Conservation (phyloP, 1,140 invertebrate genomes). For the Drosophila watanabei region DNA sequence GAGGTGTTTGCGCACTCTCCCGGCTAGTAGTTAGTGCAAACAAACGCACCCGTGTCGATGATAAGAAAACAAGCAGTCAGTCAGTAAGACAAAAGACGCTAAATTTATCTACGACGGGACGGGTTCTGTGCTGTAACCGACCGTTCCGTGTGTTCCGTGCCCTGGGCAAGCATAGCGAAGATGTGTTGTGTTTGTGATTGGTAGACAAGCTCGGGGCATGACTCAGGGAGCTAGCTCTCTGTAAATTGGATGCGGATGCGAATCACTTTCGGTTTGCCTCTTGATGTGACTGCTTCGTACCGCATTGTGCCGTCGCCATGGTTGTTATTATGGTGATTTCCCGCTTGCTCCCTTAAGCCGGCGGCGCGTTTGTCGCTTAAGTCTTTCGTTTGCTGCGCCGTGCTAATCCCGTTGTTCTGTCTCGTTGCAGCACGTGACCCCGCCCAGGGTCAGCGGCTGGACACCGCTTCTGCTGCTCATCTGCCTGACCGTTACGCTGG, state of each 20-base stretch:
- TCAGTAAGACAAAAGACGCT: constrained; percentile 23
- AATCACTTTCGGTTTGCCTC: constrained; percentile 38
- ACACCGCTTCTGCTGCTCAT: constrained; percentile 64
- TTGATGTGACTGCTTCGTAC: constrained; percentile 23
- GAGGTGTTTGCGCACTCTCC: background rate
- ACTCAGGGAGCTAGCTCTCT: constrained; percentile 16
- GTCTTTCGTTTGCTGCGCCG: constrained; percentile 58
- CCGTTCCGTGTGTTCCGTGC: constrained; percentile 12
- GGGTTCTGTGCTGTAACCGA: constrained; percentile 32
- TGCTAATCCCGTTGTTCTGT: constrained; percentile 20
- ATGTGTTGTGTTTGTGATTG: constrained; percentile 23
- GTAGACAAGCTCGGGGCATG: constrained; percentile 9
- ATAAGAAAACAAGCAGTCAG: constrained; percentile 42
- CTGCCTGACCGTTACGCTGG: constrained; percentile 89
- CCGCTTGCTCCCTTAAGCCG: constrained; percentile 7
- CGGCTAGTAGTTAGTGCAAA: constrained; percentile 21
- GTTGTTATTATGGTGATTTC: constrained; percentile 57
- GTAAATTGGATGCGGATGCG: constrained; percentile 20
- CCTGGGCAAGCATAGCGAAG: background rate
- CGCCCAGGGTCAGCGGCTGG: constrained; percentile 44
- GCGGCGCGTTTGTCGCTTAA: constrained; percentile 62
- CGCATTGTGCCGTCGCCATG: constrained; percentile 32
- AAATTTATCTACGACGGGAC: constrained; percentile 30
- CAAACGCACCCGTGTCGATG: constrained; percentile 33
- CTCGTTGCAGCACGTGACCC: constrained; percentile 52